A percentile compares a stretch with the other conserved stretches of the same genome.
phyloP scores from a whole-genome alignment of 2,888 invertebrate genomes.

The Eilema sororculum region DNA sequence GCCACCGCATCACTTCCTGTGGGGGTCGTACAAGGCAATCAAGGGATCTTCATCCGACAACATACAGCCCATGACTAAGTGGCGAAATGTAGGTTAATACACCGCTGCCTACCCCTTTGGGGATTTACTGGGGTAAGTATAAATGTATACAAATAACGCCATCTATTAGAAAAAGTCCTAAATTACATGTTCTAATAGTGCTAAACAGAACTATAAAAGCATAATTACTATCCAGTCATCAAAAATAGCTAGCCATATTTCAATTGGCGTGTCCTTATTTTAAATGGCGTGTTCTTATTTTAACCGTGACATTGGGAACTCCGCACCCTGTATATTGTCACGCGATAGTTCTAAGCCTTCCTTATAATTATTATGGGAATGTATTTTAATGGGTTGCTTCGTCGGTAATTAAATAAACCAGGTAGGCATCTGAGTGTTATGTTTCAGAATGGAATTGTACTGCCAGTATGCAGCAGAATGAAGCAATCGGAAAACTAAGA shows the following conservation, averaged over 20 bases:
- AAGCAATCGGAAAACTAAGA: too few relatives aligned
- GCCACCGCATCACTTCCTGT: too few relatives aligned
- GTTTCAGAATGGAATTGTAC: slow-evolving; percentile 17
- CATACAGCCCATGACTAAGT: too few relatives aligned
- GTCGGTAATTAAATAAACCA: slow-evolving; percentile 41
- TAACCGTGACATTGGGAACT: slow-evolving; percentile 51
- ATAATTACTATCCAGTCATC: not conserved
- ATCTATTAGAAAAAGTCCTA: not conserved
- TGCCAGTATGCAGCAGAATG: too few relatives aligned
- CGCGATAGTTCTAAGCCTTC: slow-evolving; percentile 47
- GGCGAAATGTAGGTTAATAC: too few relatives aligned
- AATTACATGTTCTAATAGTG: not conserved
- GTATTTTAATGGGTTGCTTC: slow-evolving; percentile 33
- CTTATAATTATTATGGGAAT: slow-evolving; percentile 36
- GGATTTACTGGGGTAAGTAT: too few relatives aligned
- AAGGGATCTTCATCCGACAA: too few relatives aligned
- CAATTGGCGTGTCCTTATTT: slow-evolving; percentile 18
- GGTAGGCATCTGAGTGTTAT: slow-evolving; percentile 13
- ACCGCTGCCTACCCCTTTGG: too few relatives aligned
- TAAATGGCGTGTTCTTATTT: slow-evolving; percentile 40
- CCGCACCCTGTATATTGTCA: slow-evolving; percentile 50
- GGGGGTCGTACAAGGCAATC: too few relatives aligned
- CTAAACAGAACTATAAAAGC: not conserved
- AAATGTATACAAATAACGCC: not conserved
- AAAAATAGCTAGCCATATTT: slow-evolving; percentile 20